phyloP scores from a whole-genome alignment of 2,113 vertebrate species.

The Corythoichthys intestinalis region DNA sequence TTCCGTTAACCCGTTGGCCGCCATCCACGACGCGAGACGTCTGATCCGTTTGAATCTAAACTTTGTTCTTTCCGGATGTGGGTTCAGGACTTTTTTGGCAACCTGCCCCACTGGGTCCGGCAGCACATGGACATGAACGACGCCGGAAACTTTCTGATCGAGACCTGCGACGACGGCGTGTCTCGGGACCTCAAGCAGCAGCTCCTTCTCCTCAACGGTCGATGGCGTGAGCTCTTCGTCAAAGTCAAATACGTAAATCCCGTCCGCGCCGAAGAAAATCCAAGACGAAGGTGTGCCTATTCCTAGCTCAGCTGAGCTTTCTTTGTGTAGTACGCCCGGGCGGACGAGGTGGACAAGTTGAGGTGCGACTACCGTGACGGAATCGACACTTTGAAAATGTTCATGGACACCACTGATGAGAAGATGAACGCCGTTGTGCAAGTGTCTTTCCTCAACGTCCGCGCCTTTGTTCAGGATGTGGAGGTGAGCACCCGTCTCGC shows the following conservation, averaged over 20 bases:
- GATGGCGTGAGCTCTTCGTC: conserved; percentile 80
- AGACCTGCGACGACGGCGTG: conserved; percentile 92
- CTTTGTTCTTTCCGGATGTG: conserved; percentile 35
- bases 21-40: too few species aligned
- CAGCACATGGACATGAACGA: conserved; percentile 97
- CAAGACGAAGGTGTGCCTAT: too few species aligned
- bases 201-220: conserved; percentile 81
- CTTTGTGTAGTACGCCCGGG: conserved; percentile 83
- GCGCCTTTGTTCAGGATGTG: conserved; percentile 84
- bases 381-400: conserved; percentile 78
- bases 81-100: conserved; percentile 75
- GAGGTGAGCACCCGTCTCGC: conserved; percentile 71
- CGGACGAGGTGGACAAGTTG: conserved; percentile 89
- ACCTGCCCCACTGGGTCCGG: conserved; percentile 83
- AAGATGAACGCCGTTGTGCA: conserved; percentile 82
- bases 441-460: conserved; percentile 86
- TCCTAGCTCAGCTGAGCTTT: neutral
- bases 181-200: conserved; percentile 97
- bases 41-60: too few species aligned
- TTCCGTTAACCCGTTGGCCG: too few species aligned
- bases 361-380: conserved; percentile 85
- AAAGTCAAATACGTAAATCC: conserved; percentile 91
- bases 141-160: conserved; percentile 96
- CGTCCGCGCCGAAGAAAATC: too few species aligned
- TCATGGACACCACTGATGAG: conserved; percentile 80